Percentiles rank a stretch among this genome's conserved stretches.
Conservation (phyloP, 2,797 vertebrate species). For the Sylvia borin region DNA sequence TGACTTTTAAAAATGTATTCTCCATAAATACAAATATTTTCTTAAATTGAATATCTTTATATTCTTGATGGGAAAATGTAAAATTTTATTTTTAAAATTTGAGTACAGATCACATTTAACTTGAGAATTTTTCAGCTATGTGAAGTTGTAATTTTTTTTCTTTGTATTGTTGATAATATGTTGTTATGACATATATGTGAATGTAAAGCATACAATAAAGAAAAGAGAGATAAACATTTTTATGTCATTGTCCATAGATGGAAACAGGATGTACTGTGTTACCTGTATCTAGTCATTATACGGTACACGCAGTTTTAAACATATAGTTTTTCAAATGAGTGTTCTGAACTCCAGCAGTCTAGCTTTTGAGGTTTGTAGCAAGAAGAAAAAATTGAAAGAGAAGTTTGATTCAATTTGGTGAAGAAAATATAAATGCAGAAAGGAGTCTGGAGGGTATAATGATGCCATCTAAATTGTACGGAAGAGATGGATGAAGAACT, state of each 20-base stretch:
- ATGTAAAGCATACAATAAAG: background rate
- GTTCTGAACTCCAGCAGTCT: background rate
- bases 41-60: background rate
- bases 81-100: background rate
- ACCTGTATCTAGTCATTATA: background rate
- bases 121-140: background rate
- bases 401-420: background rate
- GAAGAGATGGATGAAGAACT: background rate
- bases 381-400: background rate
- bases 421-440: background rate
- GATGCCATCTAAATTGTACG: background rate
- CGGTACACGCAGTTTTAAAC: background rate
- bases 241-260: background rate
- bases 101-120: background rate
- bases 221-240: background rate
- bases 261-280: background rate
- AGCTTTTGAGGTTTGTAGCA: background rate
- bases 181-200: background rate
- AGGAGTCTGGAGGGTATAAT: background rate
- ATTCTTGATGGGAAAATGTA: background rate
- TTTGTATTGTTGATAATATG: background rate
- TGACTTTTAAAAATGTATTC: background rate
- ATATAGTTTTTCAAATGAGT: accelerated
- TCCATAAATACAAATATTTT: background rate
- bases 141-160: background rate